Evolutionary conservation across 2,797 vertebrate species (phyloP), one percentile per base, ranked within the genome.

Genomic region (Peromyscus nudipes): DNA sequence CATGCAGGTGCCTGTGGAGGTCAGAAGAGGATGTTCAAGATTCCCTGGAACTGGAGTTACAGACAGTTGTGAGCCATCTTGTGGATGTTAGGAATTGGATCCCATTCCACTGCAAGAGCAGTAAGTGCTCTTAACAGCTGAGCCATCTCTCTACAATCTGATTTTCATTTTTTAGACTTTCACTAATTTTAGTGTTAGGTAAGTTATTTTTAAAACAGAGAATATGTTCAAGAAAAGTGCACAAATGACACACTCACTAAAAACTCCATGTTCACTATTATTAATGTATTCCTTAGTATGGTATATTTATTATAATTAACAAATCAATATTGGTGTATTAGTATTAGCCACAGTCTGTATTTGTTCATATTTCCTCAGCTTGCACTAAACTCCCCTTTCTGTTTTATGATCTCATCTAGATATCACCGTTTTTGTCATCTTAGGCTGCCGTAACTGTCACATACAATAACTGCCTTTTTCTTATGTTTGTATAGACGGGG

Each of bases 121-220:
- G 11, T 49, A n/a, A 67, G 62, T 85, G 62, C 19, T 67, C 83
- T 34, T 34, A 85, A 14, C 43, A 85, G 83, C 83, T 67, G 62
- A 85, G 64, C 31, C 19, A 49, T 49, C 64, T 85, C 49, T 85
- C 46, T 0, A 13, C 43, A 55, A 31, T 62, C 23, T 34, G 11
- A 16, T 91, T 91, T 88, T 84, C 31, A n/a, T 92, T 43, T 76
- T 69, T 65, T 80, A 81, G 10, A 34, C 85, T 73, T 37, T 46
- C 94, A 67, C 27, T 89, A 76, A 86, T 79, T 43, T 86, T 69
- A 79, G 34, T 57, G 46, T 46, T 88, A 76, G 62, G n/a, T 76
- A 77, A 37, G 4, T 85, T 76, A 52, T 21, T 67, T 65, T 64
- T 40, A 52, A 46, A 77, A 67, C 10, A 67, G 62, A 93, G 10